These are phyloP conservation scores for Pseudochaenichthys georgianus DNA, from an alignment of 2,797 vertebrate species.

Conservation along the genomic window DNA sequence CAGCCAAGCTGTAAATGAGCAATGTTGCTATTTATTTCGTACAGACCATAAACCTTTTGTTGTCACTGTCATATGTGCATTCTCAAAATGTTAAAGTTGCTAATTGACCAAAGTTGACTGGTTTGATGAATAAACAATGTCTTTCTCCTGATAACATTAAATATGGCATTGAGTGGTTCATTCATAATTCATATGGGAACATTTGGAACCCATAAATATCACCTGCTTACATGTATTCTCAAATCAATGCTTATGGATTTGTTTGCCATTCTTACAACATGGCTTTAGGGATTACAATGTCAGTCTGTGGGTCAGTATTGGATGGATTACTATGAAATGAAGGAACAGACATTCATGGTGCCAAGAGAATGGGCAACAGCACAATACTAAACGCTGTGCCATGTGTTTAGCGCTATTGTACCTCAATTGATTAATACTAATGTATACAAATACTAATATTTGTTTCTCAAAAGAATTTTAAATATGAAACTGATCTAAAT, in stretches of 20 bases:
- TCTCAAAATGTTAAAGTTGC: conserved; percentile 87
- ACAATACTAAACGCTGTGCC: too few relatives aligned
- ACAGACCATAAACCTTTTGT: conserved; percentile 83
- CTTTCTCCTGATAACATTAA: conserved; percentile 86
- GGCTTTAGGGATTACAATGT: neutral
- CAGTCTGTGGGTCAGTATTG: too few relatives aligned
- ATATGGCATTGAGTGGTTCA: conserved; percentile 76
- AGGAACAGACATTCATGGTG: neutral
- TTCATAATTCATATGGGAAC: conserved; percentile 65
- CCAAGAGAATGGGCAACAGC: neutral
- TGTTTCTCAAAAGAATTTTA: too few relatives aligned
- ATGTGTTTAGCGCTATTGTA: too few relatives aligned
- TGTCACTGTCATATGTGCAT: conserved; percentile 85
- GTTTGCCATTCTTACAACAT: neutral
- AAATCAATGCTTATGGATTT: neutral
- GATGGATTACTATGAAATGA: neutral
- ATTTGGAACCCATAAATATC: conserved; percentile 22
- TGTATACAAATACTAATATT: too few relatives aligned
- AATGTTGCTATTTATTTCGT: conserved; percentile 90
- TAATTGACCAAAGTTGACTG: conserved; percentile 92
- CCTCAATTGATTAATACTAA: too few relatives aligned
- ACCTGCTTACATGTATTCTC: neutral
- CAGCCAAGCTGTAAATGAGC: conserved; percentile 88
- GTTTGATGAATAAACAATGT: conserved; percentile 89
- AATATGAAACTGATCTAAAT: too few relatives aligned